These are phyloP conservation scores for Zoanthus gigantus DNA, from an alignment of 92 coral and sea anemone species.

Conservation along the genomic window DNA sequence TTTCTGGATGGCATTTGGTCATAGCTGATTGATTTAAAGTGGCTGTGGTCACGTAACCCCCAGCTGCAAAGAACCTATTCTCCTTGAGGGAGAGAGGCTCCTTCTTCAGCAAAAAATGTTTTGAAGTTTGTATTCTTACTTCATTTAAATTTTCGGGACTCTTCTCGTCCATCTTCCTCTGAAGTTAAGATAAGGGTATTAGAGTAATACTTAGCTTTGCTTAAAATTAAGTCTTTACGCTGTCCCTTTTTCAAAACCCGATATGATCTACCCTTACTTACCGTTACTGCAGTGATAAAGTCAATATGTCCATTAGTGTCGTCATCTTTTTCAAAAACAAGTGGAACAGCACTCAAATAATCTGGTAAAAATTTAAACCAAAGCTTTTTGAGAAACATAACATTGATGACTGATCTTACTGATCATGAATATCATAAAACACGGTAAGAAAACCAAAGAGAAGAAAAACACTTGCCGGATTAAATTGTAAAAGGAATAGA, in stretches of 20 bases:
- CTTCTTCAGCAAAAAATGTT: too few species aligned
- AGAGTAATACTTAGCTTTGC: neutral
- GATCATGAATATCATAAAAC: neutral
- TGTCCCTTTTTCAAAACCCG: neutral
- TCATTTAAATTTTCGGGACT: too few species aligned
- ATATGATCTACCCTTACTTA: conserved; percentile 20
- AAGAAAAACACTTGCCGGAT: neutral
- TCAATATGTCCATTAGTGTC: conserved; percentile 96
- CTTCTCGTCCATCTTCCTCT: neutral
- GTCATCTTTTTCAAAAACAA: conserved; percentile 95
- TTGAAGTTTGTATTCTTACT: too few species aligned
- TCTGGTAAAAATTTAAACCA: conserved; percentile 35
- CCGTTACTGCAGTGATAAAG: conserved; percentile 92
- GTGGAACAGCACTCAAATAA: conserved; percentile 57
- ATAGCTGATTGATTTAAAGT: too few species aligned
- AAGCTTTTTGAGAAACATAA: neutral
- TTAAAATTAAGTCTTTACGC: too few species aligned
- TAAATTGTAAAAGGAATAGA: neutral
- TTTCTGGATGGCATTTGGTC: too few species aligned
- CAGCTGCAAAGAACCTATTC: too few species aligned
- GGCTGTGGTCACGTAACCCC: too few species aligned
- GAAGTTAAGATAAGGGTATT: neutral
- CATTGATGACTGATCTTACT: too few species aligned
- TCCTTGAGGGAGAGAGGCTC: too few species aligned
- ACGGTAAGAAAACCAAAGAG: neutral